phyloP scores from a whole-genome alignment of 2,797 vertebrate species.

The Mus minutoides region DNA sequence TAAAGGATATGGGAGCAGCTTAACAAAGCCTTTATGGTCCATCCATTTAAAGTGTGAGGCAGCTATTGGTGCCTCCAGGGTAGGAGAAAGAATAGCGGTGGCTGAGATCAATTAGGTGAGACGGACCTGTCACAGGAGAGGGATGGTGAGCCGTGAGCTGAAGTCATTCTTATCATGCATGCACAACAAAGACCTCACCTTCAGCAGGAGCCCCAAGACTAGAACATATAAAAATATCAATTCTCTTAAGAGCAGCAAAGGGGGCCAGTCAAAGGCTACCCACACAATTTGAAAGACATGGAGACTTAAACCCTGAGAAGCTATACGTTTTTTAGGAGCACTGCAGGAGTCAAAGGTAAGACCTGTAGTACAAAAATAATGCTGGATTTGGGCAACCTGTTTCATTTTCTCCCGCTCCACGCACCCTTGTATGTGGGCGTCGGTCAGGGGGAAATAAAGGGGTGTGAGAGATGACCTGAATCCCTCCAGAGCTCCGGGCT shows the following conservation, averaged over 20 bases:
- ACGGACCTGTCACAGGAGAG: not conserved
- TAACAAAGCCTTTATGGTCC: constrained; percentile 56
- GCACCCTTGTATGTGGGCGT: no score
- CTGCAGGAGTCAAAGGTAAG: not conserved
- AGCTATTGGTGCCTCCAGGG: not conserved
- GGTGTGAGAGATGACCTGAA: no score
- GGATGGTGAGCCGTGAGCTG: not conserved
- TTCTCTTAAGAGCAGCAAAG: constrained; percentile 23
- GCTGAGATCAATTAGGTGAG: not conserved
- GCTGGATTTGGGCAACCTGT: not conserved
- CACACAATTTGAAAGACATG: not conserved
- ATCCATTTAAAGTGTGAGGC: constrained; percentile 15
- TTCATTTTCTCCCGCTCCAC: not conserved
- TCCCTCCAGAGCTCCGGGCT: no score
- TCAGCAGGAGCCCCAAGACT: not conserved
- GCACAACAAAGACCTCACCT: not conserved
- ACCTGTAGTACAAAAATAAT: not conserved
- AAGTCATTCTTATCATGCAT: not conserved
- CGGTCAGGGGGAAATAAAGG: no score
- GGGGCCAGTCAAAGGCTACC: not conserved
- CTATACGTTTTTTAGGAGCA: not conserved
- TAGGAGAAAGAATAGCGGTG: not conserved
- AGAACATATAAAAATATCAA: not conserved
- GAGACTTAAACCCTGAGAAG: not conserved
- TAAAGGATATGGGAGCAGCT: not conserved